Evolutionary conservation across 2,888 invertebrate species (phyloP).

Genomic region (Panzeria rudis): DNA sequence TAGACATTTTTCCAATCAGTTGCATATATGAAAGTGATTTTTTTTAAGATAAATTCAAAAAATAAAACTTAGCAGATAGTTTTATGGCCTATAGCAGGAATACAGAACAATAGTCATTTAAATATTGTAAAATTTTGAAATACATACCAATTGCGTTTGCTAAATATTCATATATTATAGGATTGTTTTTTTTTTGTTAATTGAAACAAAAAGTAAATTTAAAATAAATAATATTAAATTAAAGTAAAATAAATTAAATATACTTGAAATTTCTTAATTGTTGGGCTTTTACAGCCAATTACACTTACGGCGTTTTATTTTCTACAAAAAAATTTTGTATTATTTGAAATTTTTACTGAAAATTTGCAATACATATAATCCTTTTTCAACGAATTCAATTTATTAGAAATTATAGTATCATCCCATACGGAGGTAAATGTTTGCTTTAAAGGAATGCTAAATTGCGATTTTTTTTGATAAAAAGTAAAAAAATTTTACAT

Average conservation of each 20-base stretch:
- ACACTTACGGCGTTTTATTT: no score
- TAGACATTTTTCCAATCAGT: conserved; percentile 30
- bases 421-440: no score
- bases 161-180: conserved; percentile 63
- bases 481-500: no score
- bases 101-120: conserved; percentile 20
- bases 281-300: no score
- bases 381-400: no score
- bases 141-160: conserved; percentile 81
- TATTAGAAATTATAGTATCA: no score
- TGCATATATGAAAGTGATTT: background rate
- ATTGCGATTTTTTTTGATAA: no score
- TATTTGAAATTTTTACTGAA: no score
- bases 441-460: no score
- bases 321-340: no score
- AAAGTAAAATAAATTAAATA: conserved; percentile 43
- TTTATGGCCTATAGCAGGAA: conserved; percentile 50
- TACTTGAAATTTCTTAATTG: no score
- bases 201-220: background rate
- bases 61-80: conserved; percentile 24
- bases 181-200: conserved; percentile 30
- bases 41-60: background rate
- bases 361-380: no score
- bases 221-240: conserved; percentile 1
- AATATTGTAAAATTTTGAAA: conserved; percentile 78